Evolutionary conservation across 2,888 invertebrate species (phyloP), one percentile per base, ranked within the genome.

Genomic region (Nudaria mundana): DNA sequence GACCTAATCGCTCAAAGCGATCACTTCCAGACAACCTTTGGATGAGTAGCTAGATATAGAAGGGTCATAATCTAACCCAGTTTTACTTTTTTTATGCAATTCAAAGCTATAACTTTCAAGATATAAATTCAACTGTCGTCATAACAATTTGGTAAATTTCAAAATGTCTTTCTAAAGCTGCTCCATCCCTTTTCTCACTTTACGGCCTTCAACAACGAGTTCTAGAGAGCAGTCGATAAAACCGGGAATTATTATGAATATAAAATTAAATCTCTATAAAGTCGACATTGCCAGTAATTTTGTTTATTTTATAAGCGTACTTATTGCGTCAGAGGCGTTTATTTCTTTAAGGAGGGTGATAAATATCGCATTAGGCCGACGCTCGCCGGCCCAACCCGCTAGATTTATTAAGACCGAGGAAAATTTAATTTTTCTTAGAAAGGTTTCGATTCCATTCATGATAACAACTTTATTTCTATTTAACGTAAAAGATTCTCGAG

Each of bases 311-410:
- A 74, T 66, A 63, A 65, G 45, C 58, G 50, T 67, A 66, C 74
- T 80, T 79, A 81, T 74, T 72, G 71, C 65, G 69, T 64, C 63
- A 60, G 65, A 71, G 70, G 70, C 71, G 76, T 76, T 75, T 76
- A 72, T 78, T 76, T 69, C 66, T 77, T 73, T 72, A 68, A 69
- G 61, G 63, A 58, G 43, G 54, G 65, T 71, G 79, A 84, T 84
- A 83, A 84, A 84, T 82, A 85, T 77, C 79, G 72, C 81, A 81
- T 85, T 81, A 82, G 74, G 69, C 59, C 60, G 71, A 73, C 66
- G 66, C 62, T 54, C 57, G 60, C 63, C 60, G 51, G 59, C 45
- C 52, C 55, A 45, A 30, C 54, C 52, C 45, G 37, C 29, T 58
- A 73, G 76, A 83, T 83, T 82, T 82, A 83, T 78, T 75, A 75